These are phyloP conservation scores for Megalonaias nervosa DNA, from an alignment of 1,140 invertebrate species.

Conservation along the genomic window DNA sequence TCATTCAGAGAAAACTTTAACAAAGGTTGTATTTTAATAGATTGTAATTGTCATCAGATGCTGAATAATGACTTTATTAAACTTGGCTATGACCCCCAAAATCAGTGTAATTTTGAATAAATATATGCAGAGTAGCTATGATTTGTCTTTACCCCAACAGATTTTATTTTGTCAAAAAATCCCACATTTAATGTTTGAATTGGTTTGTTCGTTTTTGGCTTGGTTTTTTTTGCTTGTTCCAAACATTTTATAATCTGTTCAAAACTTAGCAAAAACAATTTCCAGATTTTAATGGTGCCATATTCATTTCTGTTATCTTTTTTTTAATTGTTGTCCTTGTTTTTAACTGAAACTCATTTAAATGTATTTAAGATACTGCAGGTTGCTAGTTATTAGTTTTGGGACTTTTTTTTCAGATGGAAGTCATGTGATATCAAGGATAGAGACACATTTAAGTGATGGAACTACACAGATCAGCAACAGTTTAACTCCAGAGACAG, in stretches of 20 bases:
- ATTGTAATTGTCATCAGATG: no score
- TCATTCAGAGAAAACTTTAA: no score
- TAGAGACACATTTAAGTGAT: conserved; percentile 69
- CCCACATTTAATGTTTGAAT: no score
- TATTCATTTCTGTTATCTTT: neutral
- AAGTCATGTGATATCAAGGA: conserved; percentile 67
- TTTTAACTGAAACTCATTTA: neutral
- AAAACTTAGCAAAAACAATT: neutral
- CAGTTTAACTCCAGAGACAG: conserved; percentile 66
- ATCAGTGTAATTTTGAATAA: no score
- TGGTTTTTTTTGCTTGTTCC: neutral
- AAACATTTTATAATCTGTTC: neutral
- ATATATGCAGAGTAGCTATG: no score
- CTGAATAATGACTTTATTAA: no score
- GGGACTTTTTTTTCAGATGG: conserved; percentile 54
- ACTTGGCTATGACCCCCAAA: no score
- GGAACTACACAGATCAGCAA: conserved; percentile 66
- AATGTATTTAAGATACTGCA: neutral
- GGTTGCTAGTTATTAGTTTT: neutral
- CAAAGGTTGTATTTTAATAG: no score
- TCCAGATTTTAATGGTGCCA: neutral
- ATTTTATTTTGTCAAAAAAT: no score
- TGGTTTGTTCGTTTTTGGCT: no score
- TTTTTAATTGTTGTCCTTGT: neutral
- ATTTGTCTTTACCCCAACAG: no score